Base-by-base conservation (phyloP, 1,140 invertebrate genomes). In the Delia radicum region DNA sequence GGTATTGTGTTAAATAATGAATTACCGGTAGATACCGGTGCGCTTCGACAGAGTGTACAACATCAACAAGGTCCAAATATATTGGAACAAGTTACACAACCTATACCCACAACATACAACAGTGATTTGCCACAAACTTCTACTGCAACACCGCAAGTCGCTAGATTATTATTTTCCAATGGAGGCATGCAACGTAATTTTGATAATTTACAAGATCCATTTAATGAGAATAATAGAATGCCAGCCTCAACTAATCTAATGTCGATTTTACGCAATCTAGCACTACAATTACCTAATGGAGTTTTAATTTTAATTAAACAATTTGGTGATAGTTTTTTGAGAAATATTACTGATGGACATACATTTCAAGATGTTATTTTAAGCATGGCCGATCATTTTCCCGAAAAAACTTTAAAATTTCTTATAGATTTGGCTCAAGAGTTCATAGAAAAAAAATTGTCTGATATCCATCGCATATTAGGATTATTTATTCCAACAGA, bases 401-500 rank as follows among this genome's bases (percentile, higher is more conserved):
- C 48, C n/a, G 74, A 81, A 0, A 29, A 79, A n/a, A 75, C 77
- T 5, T 48, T 80, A 5, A 63, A 79, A 8, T 21, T 81, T 3
- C 63, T 85, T 1, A 65, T 85, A 69, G 67, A 82, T 33, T 46
- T 84, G 27, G 78, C 80, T 0, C 78, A 80, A 1, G 71, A 3
- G 0, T 83, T 85, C 77, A 46, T 85, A 7, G 81, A 82, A 13
- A 61, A 76, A 18, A 65, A 76, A 15, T 72, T 79, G 13, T 78
- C 78, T 7, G 28, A 33, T 7, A 82, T 84, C 48, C 79, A 81
- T 74, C 75, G 75, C 26, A 75, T n/a, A 0, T 31, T 85, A 6
- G 67, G 80, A 2, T 80, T 82, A 18, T 83, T 81, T 63, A 81
- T 85, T 0, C 78, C 82, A 2, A 82, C 83, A 0, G 83, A 85